Percentiles rank a stretch among this genome's conserved stretches.
Evolutionary conservation across 2,888 invertebrate genomes (phyloP).

Genomic region (Adelphocoris suturalis): DNA sequence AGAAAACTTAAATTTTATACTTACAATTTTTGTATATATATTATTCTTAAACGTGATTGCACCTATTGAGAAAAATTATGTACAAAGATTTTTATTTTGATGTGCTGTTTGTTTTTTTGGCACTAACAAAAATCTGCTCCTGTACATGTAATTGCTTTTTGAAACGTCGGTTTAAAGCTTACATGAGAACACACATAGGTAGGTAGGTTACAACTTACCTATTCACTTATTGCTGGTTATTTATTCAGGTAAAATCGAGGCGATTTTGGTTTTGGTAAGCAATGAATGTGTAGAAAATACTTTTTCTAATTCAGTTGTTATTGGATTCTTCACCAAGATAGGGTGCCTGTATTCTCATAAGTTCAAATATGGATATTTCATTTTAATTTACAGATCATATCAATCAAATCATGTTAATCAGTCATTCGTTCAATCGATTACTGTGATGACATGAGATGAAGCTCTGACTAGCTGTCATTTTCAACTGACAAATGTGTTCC

Average conservation of each 20-base stretch:
- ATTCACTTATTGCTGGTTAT: too few species aligned
- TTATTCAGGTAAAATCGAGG: neutral
- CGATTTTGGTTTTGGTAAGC: neutral
- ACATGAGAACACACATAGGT: neutral
- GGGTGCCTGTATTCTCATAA: neutral
- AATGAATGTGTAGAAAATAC: neutral
- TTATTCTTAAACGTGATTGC: neutral
- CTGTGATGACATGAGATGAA: too few species aligned
- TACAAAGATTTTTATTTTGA: conserved; percentile 15
- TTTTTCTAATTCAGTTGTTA: neutral
- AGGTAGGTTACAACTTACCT: neutral
- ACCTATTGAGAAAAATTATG: conserved; percentile 1
- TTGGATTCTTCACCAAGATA: neutral
- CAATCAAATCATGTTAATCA: too few species aligned
- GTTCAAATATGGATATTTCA: neutral
- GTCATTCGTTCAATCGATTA: too few species aligned
- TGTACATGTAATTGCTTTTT: neutral
- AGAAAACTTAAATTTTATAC: neutral
- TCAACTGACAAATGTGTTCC: too few species aligned
- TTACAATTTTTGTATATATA: neutral
- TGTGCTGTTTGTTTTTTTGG: neutral
- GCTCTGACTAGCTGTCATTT: too few species aligned
- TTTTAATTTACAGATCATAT: too few species aligned
- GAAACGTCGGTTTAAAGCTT: neutral
- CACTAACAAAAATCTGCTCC: conserved; percentile 20